These are phyloP conservation scores for Monodelphis domestica DNA, from an alignment of 2,797 vertebrate species.

Conservation along the genomic window DNA sequence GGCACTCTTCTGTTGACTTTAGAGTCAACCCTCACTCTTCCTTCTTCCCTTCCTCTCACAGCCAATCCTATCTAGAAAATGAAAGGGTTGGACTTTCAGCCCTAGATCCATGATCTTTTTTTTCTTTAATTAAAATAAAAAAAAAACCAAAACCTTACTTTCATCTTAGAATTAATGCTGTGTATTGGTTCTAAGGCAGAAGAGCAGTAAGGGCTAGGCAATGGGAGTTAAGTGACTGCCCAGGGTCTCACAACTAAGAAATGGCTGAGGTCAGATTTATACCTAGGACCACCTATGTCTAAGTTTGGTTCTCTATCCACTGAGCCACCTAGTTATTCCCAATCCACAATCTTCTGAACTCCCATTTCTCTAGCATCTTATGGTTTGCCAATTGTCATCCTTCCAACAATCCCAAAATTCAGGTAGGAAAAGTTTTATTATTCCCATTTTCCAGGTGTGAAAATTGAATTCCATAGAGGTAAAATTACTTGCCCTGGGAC, in stretches of 20 bases:
- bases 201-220: too few relatives aligned
- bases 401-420: background rate
- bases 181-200: too few relatives aligned
- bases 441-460: background rate
- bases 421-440: background rate
- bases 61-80: too few relatives aligned
- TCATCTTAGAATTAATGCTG: too few relatives aligned
- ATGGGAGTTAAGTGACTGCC: too few relatives aligned
- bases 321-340: background rate
- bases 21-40: background rate
- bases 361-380: background rate
- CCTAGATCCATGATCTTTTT: too few relatives aligned
- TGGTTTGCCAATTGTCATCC: background rate
- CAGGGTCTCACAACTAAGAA: background rate
- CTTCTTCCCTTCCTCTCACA: background rate
- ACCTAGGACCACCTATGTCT: background rate
- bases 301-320: background rate
- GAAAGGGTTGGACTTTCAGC: too few relatives aligned
- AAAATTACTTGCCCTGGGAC: background rate
- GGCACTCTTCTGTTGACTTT: too few relatives aligned
- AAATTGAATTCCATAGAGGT: background rate
- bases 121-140: too few relatives aligned
- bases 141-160: too few relatives aligned
- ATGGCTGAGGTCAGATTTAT: background rate
- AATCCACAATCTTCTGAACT: background rate